These are phyloP conservation scores for Chunga burmeisteri DNA, from an alignment of 2,113 vertebrate genomes.

Conservation along the genomic window DNA sequence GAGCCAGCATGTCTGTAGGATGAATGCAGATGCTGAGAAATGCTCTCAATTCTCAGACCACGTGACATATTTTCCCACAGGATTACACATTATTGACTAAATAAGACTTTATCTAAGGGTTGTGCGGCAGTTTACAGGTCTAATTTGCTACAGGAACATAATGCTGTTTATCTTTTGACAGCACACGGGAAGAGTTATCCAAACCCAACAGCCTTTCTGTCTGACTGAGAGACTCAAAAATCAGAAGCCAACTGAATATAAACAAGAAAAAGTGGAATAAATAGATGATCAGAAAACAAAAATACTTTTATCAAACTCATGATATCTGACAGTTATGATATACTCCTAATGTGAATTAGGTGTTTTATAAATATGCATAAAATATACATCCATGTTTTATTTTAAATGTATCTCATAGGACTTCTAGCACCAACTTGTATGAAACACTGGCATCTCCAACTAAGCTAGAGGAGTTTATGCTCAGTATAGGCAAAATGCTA, in stretches of 20 bases:
- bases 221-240: neutral
- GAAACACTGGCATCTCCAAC: neutral
- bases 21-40: neutral
- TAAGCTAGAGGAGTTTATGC: neutral
- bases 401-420: neutral
- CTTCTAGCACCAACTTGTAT: neutral
- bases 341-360: neutral
- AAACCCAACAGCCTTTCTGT: neutral
- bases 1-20: neutral
- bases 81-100: neutral
- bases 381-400: neutral
- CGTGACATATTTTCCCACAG: fast-evolving
- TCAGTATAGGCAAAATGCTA: neutral
- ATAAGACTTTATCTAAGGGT: neutral
- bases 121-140: neutral
- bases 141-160: neutral
- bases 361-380: neutral
- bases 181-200: neutral
- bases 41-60: neutral
- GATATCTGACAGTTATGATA: neutral
- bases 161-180: neutral
- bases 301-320: neutral
- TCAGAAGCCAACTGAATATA: neutral
- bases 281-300: neutral
- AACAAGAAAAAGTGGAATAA: neutral